Base-by-base conservation (phyloP, 2,888 invertebrate species). In the Himalopsyche tibetana region DNA sequence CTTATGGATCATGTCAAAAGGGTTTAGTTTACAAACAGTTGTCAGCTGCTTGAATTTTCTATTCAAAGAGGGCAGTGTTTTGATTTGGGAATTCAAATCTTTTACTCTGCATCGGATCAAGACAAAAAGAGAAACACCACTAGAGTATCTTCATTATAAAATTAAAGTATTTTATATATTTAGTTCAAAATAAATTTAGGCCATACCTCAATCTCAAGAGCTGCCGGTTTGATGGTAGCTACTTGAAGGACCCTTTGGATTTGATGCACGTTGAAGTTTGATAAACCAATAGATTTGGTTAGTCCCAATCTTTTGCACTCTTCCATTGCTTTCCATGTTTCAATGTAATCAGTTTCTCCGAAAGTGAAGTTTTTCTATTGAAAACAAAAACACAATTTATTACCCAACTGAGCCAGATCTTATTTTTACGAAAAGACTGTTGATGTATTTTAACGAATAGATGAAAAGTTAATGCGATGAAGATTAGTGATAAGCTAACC, bases 231-330 rank as follows among this genome's bases (percentile, higher is more conserved):
- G 84, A 94, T 93, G 85, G 90, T 91, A 56, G 94, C 93, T 45
- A 91, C 90, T 15, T 92, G 91, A 56, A 95, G 87, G 28, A 96
- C 88, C 15, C 94, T 91, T 83, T 94, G 92, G 28, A 96, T 91
- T 90, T 96, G 96, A 87, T 94, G 90, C 63, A 92, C 92, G 90
- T 95, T 96, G 90, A 96, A 96, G 90, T 96, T 96, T 80, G 95
- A 95, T 4, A 96, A 88, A 0, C 96, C 96, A 89, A 96, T 95
- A 85, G 94, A 94, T 89, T 93, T 94, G 0, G 93, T 91, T 4
- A 95, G 90, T 0, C 95, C 95, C 81, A 91, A 89, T 69, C 92
- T 91, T 19, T 94, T 93, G 88, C 94, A 93, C 89, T 95, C 94
- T 90, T 96, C 96, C 94, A 96, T 93, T 55, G 92, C 95, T 90